Percentiles rank a stretch among this genome's conserved stretches.
phyloP scores from a whole-genome alignment of 2,888 invertebrate species.

The Nezara viridula region DNA sequence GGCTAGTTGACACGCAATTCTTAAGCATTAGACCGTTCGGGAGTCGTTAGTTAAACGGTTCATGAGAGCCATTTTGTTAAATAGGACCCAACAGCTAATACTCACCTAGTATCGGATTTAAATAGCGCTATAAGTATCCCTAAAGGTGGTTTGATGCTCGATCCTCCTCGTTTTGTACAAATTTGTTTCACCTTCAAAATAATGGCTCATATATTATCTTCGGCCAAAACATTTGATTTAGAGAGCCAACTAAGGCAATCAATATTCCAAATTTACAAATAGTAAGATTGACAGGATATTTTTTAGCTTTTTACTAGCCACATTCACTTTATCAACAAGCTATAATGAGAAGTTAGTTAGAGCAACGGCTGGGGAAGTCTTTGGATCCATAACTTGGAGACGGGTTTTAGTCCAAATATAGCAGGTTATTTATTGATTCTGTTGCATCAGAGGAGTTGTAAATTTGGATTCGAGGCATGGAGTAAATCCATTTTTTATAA shows the following conservation, averaged over 20 bases:
- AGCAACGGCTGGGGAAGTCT: too few species aligned
- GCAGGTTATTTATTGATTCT: too few species aligned
- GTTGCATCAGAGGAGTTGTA: too few species aligned
- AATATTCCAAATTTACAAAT: too few species aligned
- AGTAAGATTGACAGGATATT: too few species aligned
- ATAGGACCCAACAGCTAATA: neutral
- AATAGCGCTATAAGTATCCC: neutral
- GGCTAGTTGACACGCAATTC: slow-evolving; percentile 38
- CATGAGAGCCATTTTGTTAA: neutral
- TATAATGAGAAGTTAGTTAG: too few species aligned
- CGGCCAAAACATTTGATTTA: neutral
- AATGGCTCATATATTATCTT: neutral
- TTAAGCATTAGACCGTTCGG: neutral
- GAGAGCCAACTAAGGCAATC: neutral
- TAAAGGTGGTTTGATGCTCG: neutral
- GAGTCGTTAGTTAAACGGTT: neutral
- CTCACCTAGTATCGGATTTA: neutral
- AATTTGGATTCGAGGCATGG: too few species aligned
- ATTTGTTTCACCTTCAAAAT: neutral
- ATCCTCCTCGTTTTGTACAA: neutral
- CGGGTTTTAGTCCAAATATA: too few species aligned
- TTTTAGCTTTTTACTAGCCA: too few species aligned
- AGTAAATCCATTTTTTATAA: too few species aligned
- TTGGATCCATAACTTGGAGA: too few species aligned
- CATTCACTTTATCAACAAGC: too few species aligned